Percentiles rank a stretch among this genome's conserved stretches.
Evolutionary conservation across 2,113 vertebrate genomes (phyloP).

Genomic region (Myodes glareolus): DNA sequence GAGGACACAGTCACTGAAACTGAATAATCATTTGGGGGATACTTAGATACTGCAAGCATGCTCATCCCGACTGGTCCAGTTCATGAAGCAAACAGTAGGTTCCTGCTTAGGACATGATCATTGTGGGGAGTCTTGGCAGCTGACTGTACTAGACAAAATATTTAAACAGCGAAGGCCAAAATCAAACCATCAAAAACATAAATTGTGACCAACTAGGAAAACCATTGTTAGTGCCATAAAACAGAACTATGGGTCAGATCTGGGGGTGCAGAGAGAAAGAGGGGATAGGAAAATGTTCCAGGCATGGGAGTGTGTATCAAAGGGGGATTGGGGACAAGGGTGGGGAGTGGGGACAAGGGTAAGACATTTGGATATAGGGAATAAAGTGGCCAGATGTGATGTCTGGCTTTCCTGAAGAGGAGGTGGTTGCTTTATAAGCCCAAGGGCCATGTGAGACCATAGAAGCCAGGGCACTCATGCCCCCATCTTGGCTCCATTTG

Average conservation of each 20-base stretch:
- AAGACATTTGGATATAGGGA: background rate
- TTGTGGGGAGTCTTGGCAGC: background rate
- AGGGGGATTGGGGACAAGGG: too few relatives aligned
- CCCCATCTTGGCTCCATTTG: background rate
- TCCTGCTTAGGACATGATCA: background rate
- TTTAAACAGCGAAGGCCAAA: slow-evolving; percentile 13
- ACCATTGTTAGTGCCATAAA: slow-evolving; percentile 7
- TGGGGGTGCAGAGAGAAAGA: background rate
- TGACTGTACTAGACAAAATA: background rate
- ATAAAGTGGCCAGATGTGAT: background rate
- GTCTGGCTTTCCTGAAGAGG: background rate
- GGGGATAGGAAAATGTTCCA: background rate
- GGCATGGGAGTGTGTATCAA: background rate
- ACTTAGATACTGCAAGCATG: background rate
- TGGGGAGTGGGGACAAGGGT: accelerated
- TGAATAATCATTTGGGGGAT: background rate
- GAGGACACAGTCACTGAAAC: background rate
- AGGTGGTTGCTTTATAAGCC: background rate
- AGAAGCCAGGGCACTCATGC: accelerated
- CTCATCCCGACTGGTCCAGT: background rate
- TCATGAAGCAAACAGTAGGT: background rate
- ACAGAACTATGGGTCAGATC: background rate
- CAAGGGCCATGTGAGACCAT: background rate
- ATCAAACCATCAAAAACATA: background rate
- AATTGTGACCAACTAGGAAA: slow-evolving; percentile 39